Evolutionary conservation across 2,888 invertebrate species (phyloP).

Genomic region (Rotaria magnacalcarata): DNA sequence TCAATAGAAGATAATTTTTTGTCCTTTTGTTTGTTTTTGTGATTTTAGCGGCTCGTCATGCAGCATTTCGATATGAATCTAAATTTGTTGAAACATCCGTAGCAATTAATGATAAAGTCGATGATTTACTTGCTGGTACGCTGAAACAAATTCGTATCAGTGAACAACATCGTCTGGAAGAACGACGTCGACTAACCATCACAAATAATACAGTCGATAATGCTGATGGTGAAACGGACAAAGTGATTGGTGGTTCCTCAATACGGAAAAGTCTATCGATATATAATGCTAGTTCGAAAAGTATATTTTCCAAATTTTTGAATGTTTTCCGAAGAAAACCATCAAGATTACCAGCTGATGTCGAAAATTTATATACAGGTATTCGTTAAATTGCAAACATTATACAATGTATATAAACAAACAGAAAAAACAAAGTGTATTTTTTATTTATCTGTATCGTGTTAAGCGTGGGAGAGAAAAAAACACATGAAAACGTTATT

Average conservation of each 20-base stretch:
- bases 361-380: slow-evolving; percentile 8
- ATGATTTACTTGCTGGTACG: slow-evolving; percentile 46
- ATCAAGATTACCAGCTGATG: slow-evolving; percentile 6
- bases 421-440: not conserved
- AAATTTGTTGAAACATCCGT: slow-evolving; percentile 47
- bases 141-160: slow-evolving; percentile 45
- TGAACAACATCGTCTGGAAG: not conserved
- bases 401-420: not conserved
- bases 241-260: not conserved
- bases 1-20: not conserved
- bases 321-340: slow-evolving; percentile 15
- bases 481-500: not conserved
- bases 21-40: not conserved
- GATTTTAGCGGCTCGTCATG: slow-evolving; percentile 32
- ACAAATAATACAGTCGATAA: not conserved
- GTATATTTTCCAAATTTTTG: not conserved
- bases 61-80: slow-evolving; percentile 37
- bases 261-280: not conserved
- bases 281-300: not conserved
- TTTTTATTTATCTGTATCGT: not conserved
- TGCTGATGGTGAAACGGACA: not conserved
- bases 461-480: not conserved
- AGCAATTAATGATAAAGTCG: slow-evolving; percentile 45
- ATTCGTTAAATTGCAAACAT: not conserved
- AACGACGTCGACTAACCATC: slow-evolving; percentile 10